Evolutionary conservation across 2,113 vertebrate species (phyloP).

Genomic region (Puntigrus tetrazona): DNA sequence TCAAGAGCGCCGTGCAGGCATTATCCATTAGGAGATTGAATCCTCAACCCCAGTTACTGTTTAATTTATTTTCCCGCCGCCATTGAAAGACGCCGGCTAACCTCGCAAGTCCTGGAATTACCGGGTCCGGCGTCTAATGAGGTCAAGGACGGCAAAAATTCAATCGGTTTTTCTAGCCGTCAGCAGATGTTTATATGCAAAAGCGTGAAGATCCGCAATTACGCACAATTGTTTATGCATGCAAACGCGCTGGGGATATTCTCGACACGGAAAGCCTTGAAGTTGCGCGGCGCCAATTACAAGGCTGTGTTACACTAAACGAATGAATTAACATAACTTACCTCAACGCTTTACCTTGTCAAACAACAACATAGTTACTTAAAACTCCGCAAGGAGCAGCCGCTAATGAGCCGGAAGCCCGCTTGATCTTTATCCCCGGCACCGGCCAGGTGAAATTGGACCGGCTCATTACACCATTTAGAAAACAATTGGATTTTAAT

Average conservation of each 20-base stretch:
- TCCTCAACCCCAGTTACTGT: slow-evolving; percentile 29
- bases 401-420: background rate
- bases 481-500: slow-evolving; percentile 52
- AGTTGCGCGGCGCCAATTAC: background rate
- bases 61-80: slow-evolving; percentile 20
- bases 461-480: slow-evolving; percentile 35
- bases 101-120: background rate
- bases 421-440: background rate
- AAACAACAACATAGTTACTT: slow-evolving; percentile 24
- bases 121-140: background rate
- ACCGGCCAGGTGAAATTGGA: slow-evolving; percentile 23
- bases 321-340: slow-evolving; percentile 19
- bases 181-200: slow-evolving; percentile 3
- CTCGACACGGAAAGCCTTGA: background rate
- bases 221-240: background rate
- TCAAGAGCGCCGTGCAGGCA: slow-evolving; percentile 9
- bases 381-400: background rate
- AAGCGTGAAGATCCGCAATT: background rate
- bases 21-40: slow-evolving; percentile 41
- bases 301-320: background rate
- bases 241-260: background rate
- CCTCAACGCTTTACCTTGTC: slow-evolving; percentile 22
- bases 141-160: slow-evolving; percentile 2
- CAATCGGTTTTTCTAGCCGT: background rate
- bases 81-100: background rate